These are phyloP conservation scores for Tupiocoris notatus DNA, from an alignment of 2,888 invertebrate species.

Conservation along the genomic window DNA sequence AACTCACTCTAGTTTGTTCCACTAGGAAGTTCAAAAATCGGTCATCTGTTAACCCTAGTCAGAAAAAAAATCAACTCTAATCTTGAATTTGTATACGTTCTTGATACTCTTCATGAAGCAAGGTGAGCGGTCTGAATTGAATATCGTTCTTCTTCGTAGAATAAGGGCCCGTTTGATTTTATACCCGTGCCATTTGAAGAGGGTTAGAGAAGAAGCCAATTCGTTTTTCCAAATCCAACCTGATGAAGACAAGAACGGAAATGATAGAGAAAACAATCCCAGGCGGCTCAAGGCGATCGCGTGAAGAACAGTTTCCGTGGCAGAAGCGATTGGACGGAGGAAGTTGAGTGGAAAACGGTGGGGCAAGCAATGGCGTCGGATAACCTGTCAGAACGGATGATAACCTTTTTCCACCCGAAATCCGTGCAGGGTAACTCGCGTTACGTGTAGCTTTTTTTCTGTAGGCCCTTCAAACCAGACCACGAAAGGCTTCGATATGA, in stretches of 20 bases:
- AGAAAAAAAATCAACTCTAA: too few relatives aligned
- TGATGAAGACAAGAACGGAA: not conserved
- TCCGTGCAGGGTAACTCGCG: not conserved
- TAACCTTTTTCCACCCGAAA: constrained; percentile 26
- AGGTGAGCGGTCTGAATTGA: too few relatives aligned
- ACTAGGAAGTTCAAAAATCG: too few relatives aligned
- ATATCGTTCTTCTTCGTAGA: too few relatives aligned
- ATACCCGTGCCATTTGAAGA: not conserved
- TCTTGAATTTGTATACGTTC: too few relatives aligned
- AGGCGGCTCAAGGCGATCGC: constrained; percentile 9
- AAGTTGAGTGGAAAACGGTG: not conserved
- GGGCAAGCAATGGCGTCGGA: not conserved
- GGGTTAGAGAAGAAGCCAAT: not conserved
- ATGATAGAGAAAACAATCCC: constrained; percentile 23
- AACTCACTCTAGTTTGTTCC: too few relatives aligned
- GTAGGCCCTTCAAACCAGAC: not conserved
- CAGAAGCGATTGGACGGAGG: constrained; percentile 17
- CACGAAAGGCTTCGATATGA: too few relatives aligned
- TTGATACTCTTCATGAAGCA: too few relatives aligned
- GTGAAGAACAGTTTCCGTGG: constrained; percentile 25
- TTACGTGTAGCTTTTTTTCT: not conserved
- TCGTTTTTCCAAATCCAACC: not conserved
- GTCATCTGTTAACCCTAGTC: too few relatives aligned
- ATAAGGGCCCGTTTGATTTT: not conserved
- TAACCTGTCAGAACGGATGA: constrained; percentile 37